phyloP scores from a whole-genome alignment of 1,140 invertebrate genomes.

The Brachystomella parvula region DNA sequence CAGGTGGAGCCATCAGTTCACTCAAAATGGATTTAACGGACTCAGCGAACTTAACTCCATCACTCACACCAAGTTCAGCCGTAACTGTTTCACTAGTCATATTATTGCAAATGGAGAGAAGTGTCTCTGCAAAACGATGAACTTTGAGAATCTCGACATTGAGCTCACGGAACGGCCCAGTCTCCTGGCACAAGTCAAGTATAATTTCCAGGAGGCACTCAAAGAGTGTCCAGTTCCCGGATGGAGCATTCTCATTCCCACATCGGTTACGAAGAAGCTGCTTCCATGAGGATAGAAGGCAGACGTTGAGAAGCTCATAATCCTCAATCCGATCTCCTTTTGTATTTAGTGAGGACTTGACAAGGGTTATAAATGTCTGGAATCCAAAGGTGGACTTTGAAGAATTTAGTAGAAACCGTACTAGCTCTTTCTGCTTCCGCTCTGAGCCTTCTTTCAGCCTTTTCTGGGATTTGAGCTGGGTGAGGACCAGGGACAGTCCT shows the following conservation, averaged over 20 bases:
- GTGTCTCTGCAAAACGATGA: conserved; percentile 26
- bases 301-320: conserved; percentile 29
- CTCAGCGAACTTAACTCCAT: conserved; percentile 25
- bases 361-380: conserved; percentile 29
- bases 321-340: conserved; percentile 28
- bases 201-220: conserved; percentile 31
- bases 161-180: conserved; percentile 25
- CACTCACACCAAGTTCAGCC: conserved; percentile 2
- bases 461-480: conserved; percentile 30
- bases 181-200: conserved; percentile 28
- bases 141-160: conserved; percentile 33
- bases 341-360: conserved; percentile 25
- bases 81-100: conserved; percentile 8
- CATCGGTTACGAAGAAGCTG: conserved; percentile 23
- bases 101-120: conserved; percentile 30
- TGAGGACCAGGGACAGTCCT: conserved; percentile 23
- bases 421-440: conserved; percentile 26
- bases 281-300: conserved; percentile 30
- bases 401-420: conserved; percentile 34
- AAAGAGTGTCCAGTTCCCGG: conserved; percentile 24
- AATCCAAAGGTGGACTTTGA: conserved; percentile 33
- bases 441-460: conserved; percentile 27
- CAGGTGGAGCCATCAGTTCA: conserved; percentile 37
- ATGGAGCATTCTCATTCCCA: conserved; percentile 25
- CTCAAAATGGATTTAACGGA: conserved; percentile 30